Evolutionary conservation across 2,113 vertebrate genomes (phyloP), one percentile per base, ranked within the genome.

Genomic region (Salminus brasiliensis): DNA sequence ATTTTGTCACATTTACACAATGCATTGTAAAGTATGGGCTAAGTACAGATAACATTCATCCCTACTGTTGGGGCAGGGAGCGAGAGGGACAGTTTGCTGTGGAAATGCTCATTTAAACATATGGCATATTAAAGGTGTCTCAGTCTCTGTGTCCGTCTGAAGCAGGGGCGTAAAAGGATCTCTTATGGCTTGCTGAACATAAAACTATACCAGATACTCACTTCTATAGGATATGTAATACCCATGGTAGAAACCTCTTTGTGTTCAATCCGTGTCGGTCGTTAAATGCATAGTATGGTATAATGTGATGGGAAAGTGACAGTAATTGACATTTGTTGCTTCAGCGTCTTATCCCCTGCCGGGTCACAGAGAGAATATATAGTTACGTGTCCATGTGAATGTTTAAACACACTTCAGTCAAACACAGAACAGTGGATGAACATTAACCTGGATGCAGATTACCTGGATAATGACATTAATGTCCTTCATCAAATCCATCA

Each of bases 1-100:
- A 92, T 89, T 91, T 47, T 70, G 16, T 62, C 88, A 93, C 91
- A 91, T 92, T 90, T 91, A 92, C 89, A 92, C 86, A 91, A 92
- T 92, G 88, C 89, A 89, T 88, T 91, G 88, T 89, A 90, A 87
- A 91, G 91, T 91, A 92, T 90, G 91, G 87, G 80, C 76, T 90
- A 87, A 88, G 85, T 92, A 91, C 88, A 90, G 81, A 86, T 86
- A 88, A 92, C 90, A 90, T 90, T 93, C 88, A 88, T 43, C 76
- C 80, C 84, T 85, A 68, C 41, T 76, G 12, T 62, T 75, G 81
- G 79, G 76, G 73, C 76, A 81, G 82, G 82, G 81, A 87, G 81
- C 78, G 34, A 36, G 45, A 55, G 49, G 43, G 76, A 72, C 83
- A 59, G 67, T 67, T 80, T 85, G 60, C 73, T 65, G 83, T 87